phyloP scores from a whole-genome alignment of 1,140 invertebrate genomes.

The Meteorus sp. region DNA sequence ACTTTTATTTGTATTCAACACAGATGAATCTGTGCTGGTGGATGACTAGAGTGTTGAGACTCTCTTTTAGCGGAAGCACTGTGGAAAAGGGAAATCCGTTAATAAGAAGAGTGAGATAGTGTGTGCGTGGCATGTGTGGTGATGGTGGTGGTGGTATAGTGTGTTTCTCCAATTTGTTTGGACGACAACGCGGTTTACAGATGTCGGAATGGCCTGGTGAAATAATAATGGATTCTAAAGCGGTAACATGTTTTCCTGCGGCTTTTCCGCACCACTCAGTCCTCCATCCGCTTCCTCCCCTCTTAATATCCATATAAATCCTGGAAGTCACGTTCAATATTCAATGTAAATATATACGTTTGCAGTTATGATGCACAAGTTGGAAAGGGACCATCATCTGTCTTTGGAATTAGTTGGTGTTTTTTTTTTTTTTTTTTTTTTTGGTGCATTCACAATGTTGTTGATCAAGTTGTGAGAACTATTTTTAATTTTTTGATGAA shows the following conservation, averaged over 20 bases:
- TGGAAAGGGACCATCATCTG: too few relatives aligned
- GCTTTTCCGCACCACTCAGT: background rate
- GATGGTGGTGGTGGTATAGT: background rate
- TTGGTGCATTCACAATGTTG: too few relatives aligned
- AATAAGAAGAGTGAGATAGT: background rate
- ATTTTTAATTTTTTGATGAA: too few relatives aligned
- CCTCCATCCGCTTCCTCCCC: too few relatives aligned
- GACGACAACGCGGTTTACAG: constrained; percentile 13
- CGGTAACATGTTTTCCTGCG: background rate
- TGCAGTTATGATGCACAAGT: too few relatives aligned
- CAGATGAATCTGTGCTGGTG: constrained; percentile 3
- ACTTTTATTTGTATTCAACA: background rate
- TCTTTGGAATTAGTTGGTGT: too few relatives aligned
- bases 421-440: too few relatives aligned
- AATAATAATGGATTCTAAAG: constrained; percentile 10
- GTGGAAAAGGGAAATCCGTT: constrained; percentile 12
- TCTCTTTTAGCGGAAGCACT: background rate
- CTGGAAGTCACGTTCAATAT: background rate
- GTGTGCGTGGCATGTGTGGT: background rate
- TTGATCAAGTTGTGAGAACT: too few relatives aligned
- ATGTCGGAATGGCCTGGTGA: constrained; percentile 10
- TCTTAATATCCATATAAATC: background rate
- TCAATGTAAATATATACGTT: too few relatives aligned
- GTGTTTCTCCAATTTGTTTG: constrained; percentile 4
- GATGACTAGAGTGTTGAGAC: background rate